A percentile compares a stretch with the other conserved stretches of the same genome.
phyloP scores from a whole-genome alignment of 2,888 invertebrate genomes.

The Escarpia spicata region DNA sequence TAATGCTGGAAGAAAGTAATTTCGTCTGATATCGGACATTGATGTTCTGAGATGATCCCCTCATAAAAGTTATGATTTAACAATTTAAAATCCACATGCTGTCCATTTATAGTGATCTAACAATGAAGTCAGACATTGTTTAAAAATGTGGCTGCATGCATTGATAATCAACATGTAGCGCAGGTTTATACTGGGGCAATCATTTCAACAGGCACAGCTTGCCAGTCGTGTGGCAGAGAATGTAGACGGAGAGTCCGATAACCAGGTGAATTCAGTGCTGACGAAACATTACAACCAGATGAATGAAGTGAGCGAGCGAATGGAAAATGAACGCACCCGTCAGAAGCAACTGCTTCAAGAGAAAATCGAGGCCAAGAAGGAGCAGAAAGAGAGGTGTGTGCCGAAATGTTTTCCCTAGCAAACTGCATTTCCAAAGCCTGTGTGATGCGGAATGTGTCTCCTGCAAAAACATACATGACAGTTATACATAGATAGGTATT shows the following conservation, averaged over 20 bases:
- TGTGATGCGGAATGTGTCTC: background rate
- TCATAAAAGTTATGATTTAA: too few relatives aligned
- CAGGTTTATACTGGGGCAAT: background rate
- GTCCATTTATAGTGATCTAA: background rate
- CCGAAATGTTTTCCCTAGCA: background rate
- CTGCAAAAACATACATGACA: background rate
- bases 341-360: constrained; percentile 57
- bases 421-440: background rate
- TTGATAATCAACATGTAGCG: too few relatives aligned
- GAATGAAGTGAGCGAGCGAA: constrained; percentile 50
- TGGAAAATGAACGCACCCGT: constrained; percentile 50
- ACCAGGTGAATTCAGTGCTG: constrained; percentile 25
- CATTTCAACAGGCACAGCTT: constrained; percentile 25
- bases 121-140: background rate
- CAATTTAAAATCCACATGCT: background rate
- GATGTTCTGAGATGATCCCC: too few relatives aligned
- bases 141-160: background rate
- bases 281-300: constrained; percentile 33
- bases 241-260: background rate
- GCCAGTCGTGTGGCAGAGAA: constrained; percentile 30
- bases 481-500: background rate
- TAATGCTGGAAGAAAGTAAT: too few relatives aligned
- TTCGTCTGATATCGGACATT: too few relatives aligned
- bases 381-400: constrained; percentile 50
- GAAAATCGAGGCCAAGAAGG: constrained; percentile 55